Conservation (phyloP, 2,888 invertebrate species). For the Tipula helvola region DNA sequence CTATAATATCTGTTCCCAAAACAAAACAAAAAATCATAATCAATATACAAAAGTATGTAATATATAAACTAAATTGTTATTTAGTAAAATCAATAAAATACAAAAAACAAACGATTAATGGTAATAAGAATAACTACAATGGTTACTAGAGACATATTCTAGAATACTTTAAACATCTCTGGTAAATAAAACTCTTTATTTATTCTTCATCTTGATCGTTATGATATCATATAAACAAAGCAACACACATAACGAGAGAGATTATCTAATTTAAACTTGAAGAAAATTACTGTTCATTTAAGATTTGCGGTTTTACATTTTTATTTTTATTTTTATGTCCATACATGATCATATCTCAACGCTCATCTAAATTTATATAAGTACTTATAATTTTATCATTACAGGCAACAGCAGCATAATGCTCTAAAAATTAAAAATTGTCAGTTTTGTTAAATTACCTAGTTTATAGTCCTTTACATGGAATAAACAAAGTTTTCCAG, state of each 20-base stretch:
- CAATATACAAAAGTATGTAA: not conserved
- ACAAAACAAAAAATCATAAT: constrained; percentile 9
- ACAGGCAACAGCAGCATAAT: not conserved
- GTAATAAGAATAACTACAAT: not conserved
- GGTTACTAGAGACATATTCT: not conserved
- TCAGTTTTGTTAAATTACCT: no score
- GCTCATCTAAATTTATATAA: not conserved
- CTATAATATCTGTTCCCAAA: constrained; percentile 63
- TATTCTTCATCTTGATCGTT: not conserved
- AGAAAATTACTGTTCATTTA: not conserved
- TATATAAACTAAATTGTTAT: not conserved
- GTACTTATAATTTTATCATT: not conserved
- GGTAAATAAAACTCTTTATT: not conserved
- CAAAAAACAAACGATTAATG: not conserved
- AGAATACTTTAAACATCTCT: not conserved
- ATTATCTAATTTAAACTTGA: not conserved
- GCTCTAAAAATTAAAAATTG: no score
- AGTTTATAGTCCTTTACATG: no score
- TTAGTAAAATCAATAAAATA: not conserved
- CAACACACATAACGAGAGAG: not conserved
- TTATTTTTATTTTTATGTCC: not conserved
- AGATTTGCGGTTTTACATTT: not conserved
- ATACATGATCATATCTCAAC: not conserved
- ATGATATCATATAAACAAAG: not conserved
- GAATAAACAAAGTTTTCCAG: no score